Percentiles rank a stretch among this genome's conserved stretches.
phyloP scores from a whole-genome alignment of 2,888 invertebrate genomes.

The Cabera pusaria region DNA sequence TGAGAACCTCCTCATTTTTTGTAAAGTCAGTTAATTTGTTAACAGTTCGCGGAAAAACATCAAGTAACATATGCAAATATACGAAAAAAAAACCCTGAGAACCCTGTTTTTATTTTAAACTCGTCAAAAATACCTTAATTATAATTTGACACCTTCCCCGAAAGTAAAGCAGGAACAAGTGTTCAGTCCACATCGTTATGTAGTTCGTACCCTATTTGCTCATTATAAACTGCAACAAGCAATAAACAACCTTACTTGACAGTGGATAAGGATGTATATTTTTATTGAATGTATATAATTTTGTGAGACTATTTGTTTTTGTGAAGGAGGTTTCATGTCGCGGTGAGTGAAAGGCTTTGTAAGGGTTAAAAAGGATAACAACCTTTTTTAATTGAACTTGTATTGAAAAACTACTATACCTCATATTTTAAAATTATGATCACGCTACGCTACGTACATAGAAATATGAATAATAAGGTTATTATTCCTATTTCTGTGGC shows the following conservation, averaged over 20 bases:
- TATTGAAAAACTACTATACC: too few relatives aligned
- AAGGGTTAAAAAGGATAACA: slow-evolving; percentile 7
- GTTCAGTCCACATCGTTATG: slow-evolving; percentile 59
- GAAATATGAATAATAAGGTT: too few relatives aligned
- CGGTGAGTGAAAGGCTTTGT: slow-evolving; percentile 29
- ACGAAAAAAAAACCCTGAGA: too few relatives aligned
- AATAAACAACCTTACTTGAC: slow-evolving; percentile 17
- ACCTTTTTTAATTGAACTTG: too few relatives aligned
- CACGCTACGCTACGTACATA: too few relatives aligned
- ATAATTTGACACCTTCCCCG: slow-evolving; percentile 6
- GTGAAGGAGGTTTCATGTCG: slow-evolving; percentile 48
- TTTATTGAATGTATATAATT: slow-evolving; percentile 30
- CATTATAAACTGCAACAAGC: slow-evolving; percentile 9
- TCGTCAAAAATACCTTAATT: slow-evolving; percentile 1
- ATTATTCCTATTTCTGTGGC: too few relatives aligned
- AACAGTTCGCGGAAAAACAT: too few relatives aligned
- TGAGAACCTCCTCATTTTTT: too few relatives aligned
- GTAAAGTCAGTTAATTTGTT: too few relatives aligned
- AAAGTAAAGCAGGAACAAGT: slow-evolving; percentile 51
- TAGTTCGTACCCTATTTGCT: slow-evolving; percentile 44
- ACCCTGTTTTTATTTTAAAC: too few relatives aligned
- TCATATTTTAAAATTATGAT: too few relatives aligned
- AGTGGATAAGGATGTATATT: slow-evolving; percentile 21
- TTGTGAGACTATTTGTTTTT: slow-evolving; percentile 56
- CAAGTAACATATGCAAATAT: too few relatives aligned